Conservation (phyloP, 2,888 invertebrate genomes). For the Callosobruchus maculatus region DNA sequence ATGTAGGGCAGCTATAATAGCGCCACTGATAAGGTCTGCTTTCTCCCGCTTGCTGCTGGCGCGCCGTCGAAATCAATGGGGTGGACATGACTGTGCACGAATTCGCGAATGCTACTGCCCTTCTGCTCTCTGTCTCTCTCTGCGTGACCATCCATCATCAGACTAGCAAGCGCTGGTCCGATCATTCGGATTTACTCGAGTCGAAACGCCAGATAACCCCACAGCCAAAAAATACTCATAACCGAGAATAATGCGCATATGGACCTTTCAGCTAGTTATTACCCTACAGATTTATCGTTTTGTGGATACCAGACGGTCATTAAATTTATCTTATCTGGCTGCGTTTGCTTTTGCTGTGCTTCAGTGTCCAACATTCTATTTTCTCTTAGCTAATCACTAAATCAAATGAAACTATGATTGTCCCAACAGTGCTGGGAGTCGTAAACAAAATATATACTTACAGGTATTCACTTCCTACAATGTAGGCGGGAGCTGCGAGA, state of each 20-base stretch:
- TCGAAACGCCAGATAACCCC: conserved; percentile 24
- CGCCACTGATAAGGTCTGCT: conserved; percentile 10
- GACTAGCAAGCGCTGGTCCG: conserved; percentile 29
- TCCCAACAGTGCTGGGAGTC: too few relatives aligned
- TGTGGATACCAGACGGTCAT: background rate
- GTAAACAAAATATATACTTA: too few relatives aligned
- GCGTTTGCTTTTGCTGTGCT: background rate
- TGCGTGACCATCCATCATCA: conserved; percentile 22
- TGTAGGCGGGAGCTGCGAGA: too few relatives aligned
- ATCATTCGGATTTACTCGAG: conserved; percentile 33
- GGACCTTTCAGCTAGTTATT: background rate
- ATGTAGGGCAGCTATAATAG: background rate
- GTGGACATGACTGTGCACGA: conserved; percentile 43
- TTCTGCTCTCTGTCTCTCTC: conserved; percentile 9
- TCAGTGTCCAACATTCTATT: background rate
- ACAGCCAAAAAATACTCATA: background rate
- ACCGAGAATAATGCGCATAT: background rate
- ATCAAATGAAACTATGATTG: too few relatives aligned
- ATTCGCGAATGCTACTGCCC: conserved; percentile 26
- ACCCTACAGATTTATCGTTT: background rate
- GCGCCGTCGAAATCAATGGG: conserved; percentile 40
- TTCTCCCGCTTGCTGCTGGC: background rate
- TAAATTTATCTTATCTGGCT: background rate
- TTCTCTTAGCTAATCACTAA: too few relatives aligned
- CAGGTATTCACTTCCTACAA: too few relatives aligned